These are phyloP conservation scores for Pluvialis apricaria DNA, from an alignment of 2,113 vertebrate species.

Conservation along the genomic window DNA sequence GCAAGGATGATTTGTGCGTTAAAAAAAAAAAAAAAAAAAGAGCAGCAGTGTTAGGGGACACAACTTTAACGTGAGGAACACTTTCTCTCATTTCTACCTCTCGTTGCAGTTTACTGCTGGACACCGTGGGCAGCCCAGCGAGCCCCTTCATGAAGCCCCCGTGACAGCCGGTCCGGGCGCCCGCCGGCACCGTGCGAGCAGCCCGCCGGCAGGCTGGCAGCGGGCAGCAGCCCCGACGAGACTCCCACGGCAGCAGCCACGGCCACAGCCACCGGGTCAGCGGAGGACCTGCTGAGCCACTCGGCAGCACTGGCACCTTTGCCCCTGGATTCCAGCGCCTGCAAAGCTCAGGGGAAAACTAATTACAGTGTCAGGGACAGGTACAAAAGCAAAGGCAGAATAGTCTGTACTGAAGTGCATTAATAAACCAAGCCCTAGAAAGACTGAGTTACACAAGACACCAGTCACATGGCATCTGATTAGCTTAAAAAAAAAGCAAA, in stretches of 20 bases:
- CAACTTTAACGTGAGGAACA: background rate
- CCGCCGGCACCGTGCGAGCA: rapidly evolving
- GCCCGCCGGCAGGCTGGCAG: rapidly evolving
- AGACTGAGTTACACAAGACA: background rate
- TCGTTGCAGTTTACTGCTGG: rapidly evolving
- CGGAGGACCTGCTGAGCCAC: background rate
- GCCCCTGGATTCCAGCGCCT: background rate
- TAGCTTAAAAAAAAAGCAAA: background rate
- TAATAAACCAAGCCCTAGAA: background rate
- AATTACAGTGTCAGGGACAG: rapidly evolving
- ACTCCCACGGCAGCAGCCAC: background rate
- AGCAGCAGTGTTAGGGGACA: background rate
- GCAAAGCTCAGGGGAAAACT: background rate
- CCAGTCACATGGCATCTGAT: background rate
- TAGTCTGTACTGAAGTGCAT: background rate
- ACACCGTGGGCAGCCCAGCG: rapidly evolving
- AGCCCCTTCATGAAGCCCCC: rapidly evolving
- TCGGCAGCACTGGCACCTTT: background rate
- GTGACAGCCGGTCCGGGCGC: rapidly evolving
- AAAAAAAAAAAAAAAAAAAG: background rate
- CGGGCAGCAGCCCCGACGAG: background rate
- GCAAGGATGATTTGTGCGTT: background rate
- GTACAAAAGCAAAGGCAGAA: background rate
- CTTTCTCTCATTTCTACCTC: rapidly evolving
- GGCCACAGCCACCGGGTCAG: rapidly evolving